Conservation (phyloP, 2,797 vertebrate species). For the Chiloscyllium punctatum region DNA sequence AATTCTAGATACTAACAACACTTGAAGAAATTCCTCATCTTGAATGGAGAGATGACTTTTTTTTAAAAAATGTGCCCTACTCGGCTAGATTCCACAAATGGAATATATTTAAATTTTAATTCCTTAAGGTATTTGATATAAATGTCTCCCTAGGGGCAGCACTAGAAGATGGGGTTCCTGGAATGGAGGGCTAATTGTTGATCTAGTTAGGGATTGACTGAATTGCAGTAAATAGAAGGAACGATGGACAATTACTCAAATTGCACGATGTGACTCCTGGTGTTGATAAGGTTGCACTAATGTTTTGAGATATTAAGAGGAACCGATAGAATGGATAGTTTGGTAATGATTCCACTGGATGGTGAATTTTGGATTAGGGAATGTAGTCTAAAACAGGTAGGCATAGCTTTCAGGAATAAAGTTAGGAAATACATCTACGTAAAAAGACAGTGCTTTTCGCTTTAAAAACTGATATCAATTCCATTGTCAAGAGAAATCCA, state of each 20-base stretch:
- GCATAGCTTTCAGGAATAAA: neutral
- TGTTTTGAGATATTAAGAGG: neutral
- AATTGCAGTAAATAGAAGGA: neutral
- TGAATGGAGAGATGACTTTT: neutral
- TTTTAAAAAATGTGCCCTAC: neutral
- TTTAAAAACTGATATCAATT: neutral
- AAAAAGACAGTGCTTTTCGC: neutral
- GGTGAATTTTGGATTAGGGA: neutral
- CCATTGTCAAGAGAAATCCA: neutral
- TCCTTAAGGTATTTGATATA: too few species aligned
- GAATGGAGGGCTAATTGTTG: neutral
- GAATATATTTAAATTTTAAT: neutral
- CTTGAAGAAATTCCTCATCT: neutral
- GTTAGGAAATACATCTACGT: neutral
- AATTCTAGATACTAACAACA: neutral
- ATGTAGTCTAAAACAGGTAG: neutral
- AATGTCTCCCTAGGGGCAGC: neutral
- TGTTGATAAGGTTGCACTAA: neutral
- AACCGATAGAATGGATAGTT: neutral
- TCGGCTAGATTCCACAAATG: neutral
- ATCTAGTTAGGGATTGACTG: neutral
- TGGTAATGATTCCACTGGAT: neutral
- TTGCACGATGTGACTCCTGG: neutral
- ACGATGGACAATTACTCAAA: neutral
- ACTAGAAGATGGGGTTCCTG: neutral